Evolutionary conservation across 2,113 vertebrate species (phyloP), one percentile per base, ranked within the genome.

Genomic region (Spizaetus ornatus): DNA sequence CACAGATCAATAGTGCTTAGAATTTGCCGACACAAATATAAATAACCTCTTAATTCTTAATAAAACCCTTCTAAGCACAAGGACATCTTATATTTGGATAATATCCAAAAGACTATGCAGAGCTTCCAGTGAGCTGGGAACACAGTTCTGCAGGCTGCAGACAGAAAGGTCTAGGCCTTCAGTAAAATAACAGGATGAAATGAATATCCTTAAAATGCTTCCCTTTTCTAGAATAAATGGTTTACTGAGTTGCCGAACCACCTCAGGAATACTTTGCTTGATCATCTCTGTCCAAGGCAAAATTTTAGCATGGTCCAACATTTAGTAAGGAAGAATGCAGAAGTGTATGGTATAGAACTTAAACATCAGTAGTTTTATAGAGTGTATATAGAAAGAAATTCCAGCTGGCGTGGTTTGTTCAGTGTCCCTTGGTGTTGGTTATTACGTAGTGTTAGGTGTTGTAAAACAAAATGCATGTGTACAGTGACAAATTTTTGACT

Each of bases 1-100:
- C 34, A 88, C n/a, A 89, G 96, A 97, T 97, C 96, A 92, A 97
- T 97, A 97, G 48, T 31, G n/a, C 82, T 96, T 95, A 95, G 67
- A 96, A 93, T 97, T 95, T 95, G 78, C 83, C 83, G 86, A 94
- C 72, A 96, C 58, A 94, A 94, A 87, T 96, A 96, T 90, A 95
- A 93, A 95, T 85, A 97, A 97, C 45, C 63, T 84, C 85, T 65
- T 92, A 95, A 87, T 91, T 96, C 88, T 94, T 96, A 97, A 96
- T 90, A 97, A 97, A 97, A 88, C 23, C 23, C 17, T 82, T 95
- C 63, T 92, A 96, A 94, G 65, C 67, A 93, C 47, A 95, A 94
- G 26, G 86, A 92, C 53, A 80, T 70, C 76, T 94, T 92, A 76
- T 43, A 88, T 77, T 90, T 97, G 87, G 80, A 90, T 82, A 84